Evolutionary conservation across 2,888 invertebrate genomes (phyloP).

Genomic region (Neocrepidodera transversa): DNA sequence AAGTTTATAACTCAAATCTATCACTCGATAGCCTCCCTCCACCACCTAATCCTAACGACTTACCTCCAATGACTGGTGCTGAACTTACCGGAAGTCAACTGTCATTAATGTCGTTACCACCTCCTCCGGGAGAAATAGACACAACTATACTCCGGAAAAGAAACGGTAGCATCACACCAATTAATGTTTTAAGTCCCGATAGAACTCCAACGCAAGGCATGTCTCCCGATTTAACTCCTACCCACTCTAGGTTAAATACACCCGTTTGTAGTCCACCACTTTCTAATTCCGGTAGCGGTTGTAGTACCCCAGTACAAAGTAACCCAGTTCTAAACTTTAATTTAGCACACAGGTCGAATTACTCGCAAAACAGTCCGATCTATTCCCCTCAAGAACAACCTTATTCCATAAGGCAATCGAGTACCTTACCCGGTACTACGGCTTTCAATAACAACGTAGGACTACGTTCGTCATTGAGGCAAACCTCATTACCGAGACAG

Average conservation of each 20-base stretch:
- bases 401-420: conserved; percentile 56
- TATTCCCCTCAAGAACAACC: conserved; percentile 52
- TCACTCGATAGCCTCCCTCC: conserved; percentile 84
- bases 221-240: conserved; percentile 59
- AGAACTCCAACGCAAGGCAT: conserved; percentile 54
- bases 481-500: conserved; percentile 63
- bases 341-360: conserved; percentile 47
- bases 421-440: conserved; percentile 52
- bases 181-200: conserved; percentile 59
- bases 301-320: conserved; percentile 56
- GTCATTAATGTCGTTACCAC: conserved; percentile 74
- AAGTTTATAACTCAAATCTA: conserved; percentile 78
- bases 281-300: conserved; percentile 54
- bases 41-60: conserved; percentile 71
- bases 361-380: conserved; percentile 38
- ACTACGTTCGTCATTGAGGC: conserved; percentile 55
- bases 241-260: conserved; percentile 58
- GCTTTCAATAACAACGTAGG: conserved; percentile 51
- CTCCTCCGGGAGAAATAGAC: conserved; percentile 68
- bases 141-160: conserved; percentile 47
- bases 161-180: conserved; percentile 59
- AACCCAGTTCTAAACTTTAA: conserved; percentile 53
- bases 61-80: conserved; percentile 62
- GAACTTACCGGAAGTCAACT: conserved; percentile 76
- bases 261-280: conserved; percentile 54